Conservation (phyloP, 92 coral and sea anemone species). For the Palythoa grandis region DNA sequence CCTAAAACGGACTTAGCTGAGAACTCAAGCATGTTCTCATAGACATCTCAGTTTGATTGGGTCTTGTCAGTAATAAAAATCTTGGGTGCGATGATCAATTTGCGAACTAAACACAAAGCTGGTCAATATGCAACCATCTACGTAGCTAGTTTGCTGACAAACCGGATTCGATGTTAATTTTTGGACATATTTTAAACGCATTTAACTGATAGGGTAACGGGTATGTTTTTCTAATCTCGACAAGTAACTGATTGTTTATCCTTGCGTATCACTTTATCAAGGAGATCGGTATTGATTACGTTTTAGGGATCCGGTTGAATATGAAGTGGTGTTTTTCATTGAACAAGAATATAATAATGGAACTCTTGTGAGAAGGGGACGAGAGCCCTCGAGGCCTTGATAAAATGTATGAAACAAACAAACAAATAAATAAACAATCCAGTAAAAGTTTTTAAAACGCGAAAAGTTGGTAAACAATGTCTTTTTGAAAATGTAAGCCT, state of each 20-base stretch:
- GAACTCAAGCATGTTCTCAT: slow-evolving; percentile 11
- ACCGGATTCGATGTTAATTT: neutral
- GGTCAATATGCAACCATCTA: neutral
- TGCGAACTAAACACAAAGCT: neutral
- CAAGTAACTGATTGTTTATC: slow-evolving; percentile 5
- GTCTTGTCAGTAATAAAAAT: neutral
- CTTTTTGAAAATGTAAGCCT: neutral
- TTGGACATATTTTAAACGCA: neutral
- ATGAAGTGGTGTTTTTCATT: slow-evolving; percentile 30
- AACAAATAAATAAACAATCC: slow-evolving; percentile 15
- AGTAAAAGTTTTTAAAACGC: neutral
- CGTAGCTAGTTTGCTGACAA: slow-evolving; percentile 3
- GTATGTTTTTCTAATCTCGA: slow-evolving; percentile 41
- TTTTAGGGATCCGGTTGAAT: slow-evolving; percentile 12
- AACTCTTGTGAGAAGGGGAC: slow-evolving; percentile 22
- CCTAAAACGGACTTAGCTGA: neutral
- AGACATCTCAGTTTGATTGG: neutral
- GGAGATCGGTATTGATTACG: slow-evolving; percentile 34
- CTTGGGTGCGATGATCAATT: neutral
- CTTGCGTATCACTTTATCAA: slow-evolving; percentile 33
- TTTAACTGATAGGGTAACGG: neutral
- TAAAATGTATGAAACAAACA: slow-evolving; percentile 19
- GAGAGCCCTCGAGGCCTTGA: slow-evolving; percentile 41
- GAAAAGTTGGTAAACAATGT: neutral
- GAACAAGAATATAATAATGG: slow-evolving; percentile 17